These are phyloP conservation scores for Sorex fumeus DNA, from an alignment of 2,113 vertebrate species.

Conservation along the genomic window DNA sequence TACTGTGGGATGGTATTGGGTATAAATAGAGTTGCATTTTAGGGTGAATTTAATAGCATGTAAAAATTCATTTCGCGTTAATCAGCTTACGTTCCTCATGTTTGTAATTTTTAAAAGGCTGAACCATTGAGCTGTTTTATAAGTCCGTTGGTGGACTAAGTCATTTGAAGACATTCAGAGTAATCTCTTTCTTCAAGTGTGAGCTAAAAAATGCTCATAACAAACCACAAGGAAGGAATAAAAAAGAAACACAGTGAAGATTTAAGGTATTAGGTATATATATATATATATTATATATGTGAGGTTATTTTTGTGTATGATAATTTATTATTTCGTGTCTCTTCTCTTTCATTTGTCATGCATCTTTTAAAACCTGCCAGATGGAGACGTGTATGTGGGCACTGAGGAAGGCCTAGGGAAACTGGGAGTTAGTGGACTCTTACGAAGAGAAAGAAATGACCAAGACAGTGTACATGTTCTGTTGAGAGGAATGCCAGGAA, in stretches of 20 bases:
- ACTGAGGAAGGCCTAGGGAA: constrained; percentile 9
- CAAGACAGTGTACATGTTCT: background rate
- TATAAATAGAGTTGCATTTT: constrained; percentile 47
- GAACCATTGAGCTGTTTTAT: constrained; percentile 18
- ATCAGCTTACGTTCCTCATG: background rate
- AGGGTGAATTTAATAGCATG: constrained; percentile 54
- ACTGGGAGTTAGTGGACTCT: constrained; percentile 14
- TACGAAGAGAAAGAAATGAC: constrained; percentile 4
- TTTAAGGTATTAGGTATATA: constrained; percentile 12
- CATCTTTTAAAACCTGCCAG: constrained; percentile 4
- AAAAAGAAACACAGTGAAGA: constrained; percentile 58
- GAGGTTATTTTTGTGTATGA: constrained; percentile 16
- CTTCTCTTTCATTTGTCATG: constrained; percentile 1
- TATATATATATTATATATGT: no score
- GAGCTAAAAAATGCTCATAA: constrained; percentile 61
- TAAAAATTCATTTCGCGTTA: constrained; percentile 58
- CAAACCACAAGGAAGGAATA: constrained; percentile 43
- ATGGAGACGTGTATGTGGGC: constrained; percentile 27
- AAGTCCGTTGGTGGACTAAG: constrained; percentile 12
- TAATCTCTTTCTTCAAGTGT: constrained; percentile 36
- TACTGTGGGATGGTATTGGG: constrained; percentile 24
- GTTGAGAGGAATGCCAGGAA: background rate
- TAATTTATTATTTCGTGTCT: constrained; percentile 66
- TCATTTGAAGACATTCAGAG: constrained; percentile 52
- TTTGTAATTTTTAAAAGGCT: constrained; percentile 55